These are phyloP conservation scores for Tetramorium alpestre DNA, from an alignment of 1,140 invertebrate genomes.

Conservation along the genomic window DNA sequence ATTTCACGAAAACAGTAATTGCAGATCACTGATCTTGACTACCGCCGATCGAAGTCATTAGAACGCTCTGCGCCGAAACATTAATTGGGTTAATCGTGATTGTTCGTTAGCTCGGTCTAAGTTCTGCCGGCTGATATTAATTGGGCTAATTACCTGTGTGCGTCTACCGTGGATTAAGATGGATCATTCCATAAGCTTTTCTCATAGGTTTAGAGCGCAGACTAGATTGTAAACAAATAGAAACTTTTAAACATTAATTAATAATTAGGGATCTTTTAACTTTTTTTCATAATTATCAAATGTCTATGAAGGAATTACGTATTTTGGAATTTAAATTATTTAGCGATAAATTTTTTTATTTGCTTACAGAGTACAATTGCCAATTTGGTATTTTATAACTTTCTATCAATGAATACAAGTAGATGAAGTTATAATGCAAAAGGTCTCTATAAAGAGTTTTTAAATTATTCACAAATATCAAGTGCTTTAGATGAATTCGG, in stretches of 20 bases:
- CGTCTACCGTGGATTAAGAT: slow-evolving; percentile 54
- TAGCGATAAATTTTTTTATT: background rate
- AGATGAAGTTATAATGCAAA: background rate
- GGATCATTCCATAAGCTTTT: slow-evolving; percentile 15
- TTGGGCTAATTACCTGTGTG: slow-evolving; percentile 53
- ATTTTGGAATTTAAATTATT: background rate
- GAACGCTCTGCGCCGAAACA: slow-evolving; percentile 11
- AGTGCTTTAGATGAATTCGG: background rate
- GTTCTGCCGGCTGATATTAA: slow-evolving; percentile 51
- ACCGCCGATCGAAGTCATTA: slow-evolving; percentile 44
- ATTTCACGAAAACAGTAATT: slow-evolving; percentile 17
- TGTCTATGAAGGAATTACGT: background rate
- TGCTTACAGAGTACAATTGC: background rate
- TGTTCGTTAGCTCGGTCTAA: slow-evolving; percentile 46
- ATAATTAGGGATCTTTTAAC: background rate
- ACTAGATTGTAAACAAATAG: background rate
- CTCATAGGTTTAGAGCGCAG: background rate
- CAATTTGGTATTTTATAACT: background rate
- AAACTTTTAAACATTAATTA: slow-evolving; percentile 9
- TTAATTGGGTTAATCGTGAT: slow-evolving; percentile 49
- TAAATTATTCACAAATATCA: background rate
- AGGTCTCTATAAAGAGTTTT: background rate
- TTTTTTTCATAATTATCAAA: background rate
- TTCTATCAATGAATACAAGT: background rate
- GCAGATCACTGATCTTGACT: slow-evolving; percentile 43